Base-by-base conservation (phyloP, 2,888 invertebrate genomes). In the Sipha maydis region DNA sequence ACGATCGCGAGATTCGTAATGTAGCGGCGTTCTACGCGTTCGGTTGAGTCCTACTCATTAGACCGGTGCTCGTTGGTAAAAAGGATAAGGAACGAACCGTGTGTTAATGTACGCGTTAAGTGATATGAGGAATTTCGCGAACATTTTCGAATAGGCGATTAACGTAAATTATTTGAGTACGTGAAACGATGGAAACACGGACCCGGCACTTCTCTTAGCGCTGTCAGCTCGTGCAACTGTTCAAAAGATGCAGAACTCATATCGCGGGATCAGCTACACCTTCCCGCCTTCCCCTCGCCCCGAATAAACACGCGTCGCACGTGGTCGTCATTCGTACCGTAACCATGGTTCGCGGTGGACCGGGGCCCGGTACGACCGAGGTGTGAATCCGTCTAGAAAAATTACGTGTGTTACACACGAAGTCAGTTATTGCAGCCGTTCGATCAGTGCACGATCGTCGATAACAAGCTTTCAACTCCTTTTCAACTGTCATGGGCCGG, bases 401-500 rank as follows among this genome's bases (percentile, higher is more conserved):
- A 28, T 25, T 7, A 77, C 25, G 38, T 73, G 56, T 11, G 28
- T 11, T 69, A 17, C 28, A 28, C 31, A 69, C 11, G 28, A 28
- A 1, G 9, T 71, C 71, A 28, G 14, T 17, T 25, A 14, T 28
- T n/a, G 48, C 73, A 25, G 38, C 75, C 31, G 25, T 28, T 83
- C 73, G 25, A n/a, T n/a, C n/a, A n/a, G 38, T 54, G 48, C 48
- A 48, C 38, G 73, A 54, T 75, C n/a, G 83, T 75, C 83, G 75
- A 83, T 83, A 75, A 83, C 83, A 25, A 83, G 83, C 75, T 83
- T 83, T 83, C 83, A 83, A 83, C 83, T 75, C 67, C 73, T 83
- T 83, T 83, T 83, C 75, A 61, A 41, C 41, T 67, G 61, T 31
- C 77, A 61, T 11, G 28, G 28, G 8, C 71, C 48, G 28, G 41